Conservation (phyloP, 92 coral and sea anemone species). For the Porites lobata region DNA sequence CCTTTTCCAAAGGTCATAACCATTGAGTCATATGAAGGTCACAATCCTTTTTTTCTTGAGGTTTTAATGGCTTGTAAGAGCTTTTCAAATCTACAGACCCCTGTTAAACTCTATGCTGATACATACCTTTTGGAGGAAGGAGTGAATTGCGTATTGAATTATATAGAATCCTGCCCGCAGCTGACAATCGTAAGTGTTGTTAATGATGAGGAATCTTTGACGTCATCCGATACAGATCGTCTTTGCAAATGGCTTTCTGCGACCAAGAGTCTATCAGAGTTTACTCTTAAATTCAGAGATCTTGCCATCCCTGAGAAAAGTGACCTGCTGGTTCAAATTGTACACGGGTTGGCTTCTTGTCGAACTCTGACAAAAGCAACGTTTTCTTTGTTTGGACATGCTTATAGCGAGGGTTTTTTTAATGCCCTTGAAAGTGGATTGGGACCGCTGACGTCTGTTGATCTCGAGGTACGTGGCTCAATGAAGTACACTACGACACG, state of each 20-base stretch:
- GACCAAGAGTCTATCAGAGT: neutral
- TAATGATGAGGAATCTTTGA: rapidly evolving
- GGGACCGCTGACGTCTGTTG: neutral
- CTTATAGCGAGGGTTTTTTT: neutral
- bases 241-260: neutral
- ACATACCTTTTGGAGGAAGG: rapidly evolving
- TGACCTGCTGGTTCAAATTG: neutral
- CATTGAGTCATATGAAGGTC: no score
- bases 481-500: neutral
- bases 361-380: neutral
- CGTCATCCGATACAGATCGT: neutral
- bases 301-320: no score
- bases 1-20: no score
- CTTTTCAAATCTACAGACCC: neutral
- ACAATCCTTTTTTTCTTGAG: neutral
- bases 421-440: neutral
- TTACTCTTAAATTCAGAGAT: neutral
- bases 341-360: neutral
- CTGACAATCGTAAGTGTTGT: neutral
- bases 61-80: neutral
- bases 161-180: neutral
- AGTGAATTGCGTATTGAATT: neutral
- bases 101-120: neutral
- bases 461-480: neutral
- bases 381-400: neutral